Evolutionary conservation across 2,113 vertebrate genomes (phyloP).

Genomic region (Naja naja): DNA sequence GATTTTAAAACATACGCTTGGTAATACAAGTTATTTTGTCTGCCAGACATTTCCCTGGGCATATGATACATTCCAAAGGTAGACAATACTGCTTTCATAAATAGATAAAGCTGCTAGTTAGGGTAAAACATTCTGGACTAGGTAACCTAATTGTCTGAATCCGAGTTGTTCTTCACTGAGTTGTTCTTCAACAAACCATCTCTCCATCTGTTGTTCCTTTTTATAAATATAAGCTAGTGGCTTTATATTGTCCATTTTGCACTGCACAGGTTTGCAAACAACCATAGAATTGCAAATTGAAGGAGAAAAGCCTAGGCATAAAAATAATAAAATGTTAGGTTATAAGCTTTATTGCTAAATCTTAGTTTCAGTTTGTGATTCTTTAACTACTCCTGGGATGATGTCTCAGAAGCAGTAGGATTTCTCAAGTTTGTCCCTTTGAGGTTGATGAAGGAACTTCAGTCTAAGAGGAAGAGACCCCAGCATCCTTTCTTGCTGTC

Average conservation of each 20-base stretch:
- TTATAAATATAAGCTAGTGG: not conserved
- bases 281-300: not conserved
- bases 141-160: not conserved
- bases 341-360: not conserved
- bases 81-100: conserved; percentile 2
- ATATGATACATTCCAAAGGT: conserved; percentile 1
- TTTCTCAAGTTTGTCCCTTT: not conserved
- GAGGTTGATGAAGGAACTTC: not conserved
- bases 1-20: conserved; percentile 32
- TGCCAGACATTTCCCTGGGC: conserved; percentile 22
- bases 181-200: not conserved
- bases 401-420: not conserved
- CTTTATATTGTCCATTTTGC: not conserved
- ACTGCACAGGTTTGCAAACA: not conserved
- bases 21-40: conserved; percentile 40
- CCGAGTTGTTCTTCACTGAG: not conserved
- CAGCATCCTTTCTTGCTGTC: not conserved
- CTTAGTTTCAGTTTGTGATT: not conserved
- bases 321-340: not conserved
- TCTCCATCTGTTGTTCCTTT: conserved; percentile 8
- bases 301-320: not conserved
- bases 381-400: not conserved
- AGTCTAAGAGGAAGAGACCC: not conserved
- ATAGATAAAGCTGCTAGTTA: not conserved
- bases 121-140: too few relatives aligned